Conservation (phyloP, 2,888 invertebrate genomes). For the Leptinotarsa peninsularis region DNA sequence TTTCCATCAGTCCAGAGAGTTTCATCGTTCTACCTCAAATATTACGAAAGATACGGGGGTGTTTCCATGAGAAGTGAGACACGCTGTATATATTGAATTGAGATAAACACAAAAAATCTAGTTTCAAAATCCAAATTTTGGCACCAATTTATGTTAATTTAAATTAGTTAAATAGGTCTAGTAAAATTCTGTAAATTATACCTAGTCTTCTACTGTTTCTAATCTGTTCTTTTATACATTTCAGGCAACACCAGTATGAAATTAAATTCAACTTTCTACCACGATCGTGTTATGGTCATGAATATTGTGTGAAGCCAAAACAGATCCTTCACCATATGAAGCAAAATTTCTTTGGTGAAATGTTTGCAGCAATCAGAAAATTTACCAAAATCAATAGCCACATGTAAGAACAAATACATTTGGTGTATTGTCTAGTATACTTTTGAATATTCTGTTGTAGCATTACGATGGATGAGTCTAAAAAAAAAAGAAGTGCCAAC, state of each 20-base stretch:
- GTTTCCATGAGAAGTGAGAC: too few relatives aligned
- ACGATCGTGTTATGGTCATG: constrained; percentile 77
- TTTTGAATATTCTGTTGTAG: constrained; percentile 51
- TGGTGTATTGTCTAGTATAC: constrained; percentile 13
- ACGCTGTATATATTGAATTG: too few relatives aligned
- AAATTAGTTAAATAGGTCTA: too few relatives aligned
- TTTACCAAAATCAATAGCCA: constrained; percentile 70
- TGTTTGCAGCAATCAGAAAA: constrained; percentile 75
- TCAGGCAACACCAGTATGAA: constrained; percentile 72
- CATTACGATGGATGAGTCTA: constrained; percentile 64
- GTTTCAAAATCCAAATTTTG: too few relatives aligned
- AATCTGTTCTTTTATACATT: constrained; percentile 35
- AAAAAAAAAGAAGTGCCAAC: constrained; percentile 29
- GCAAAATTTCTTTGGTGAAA: constrained; percentile 74
- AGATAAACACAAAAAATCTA: too few relatives aligned
- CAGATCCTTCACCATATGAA: constrained; percentile 82
- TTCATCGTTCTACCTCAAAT: too few relatives aligned
- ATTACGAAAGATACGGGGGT: too few relatives aligned
- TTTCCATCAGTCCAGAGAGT: too few relatives aligned
- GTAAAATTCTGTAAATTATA: not conserved
- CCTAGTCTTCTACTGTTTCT: too few relatives aligned
- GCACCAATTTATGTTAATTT: too few relatives aligned
- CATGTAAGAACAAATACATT: constrained; percentile 63
- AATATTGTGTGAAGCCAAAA: constrained; percentile 78
- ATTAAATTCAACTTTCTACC: constrained; percentile 82